Base-by-base conservation (phyloP, 2,797 vertebrate genomes). In the Rhabdomys pumilio region DNA sequence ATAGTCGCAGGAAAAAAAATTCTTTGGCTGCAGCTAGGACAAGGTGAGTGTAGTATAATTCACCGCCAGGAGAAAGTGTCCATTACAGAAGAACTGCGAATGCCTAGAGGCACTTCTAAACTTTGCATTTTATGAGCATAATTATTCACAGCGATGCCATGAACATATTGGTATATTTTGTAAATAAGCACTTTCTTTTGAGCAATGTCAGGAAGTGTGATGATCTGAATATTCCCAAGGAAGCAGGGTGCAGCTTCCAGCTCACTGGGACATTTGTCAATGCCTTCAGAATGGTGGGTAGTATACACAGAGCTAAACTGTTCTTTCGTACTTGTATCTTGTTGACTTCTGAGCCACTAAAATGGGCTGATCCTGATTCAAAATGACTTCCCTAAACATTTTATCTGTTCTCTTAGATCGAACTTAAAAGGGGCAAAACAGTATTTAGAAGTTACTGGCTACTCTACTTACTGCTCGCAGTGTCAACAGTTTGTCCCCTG, bases 31-130 rank as follows among this genome's bases (percentile, higher is more conserved):
- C 55, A 69, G 19, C 41, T 65, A 73, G 50, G 41, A 55, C 4
- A 15, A 26, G 26, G 20, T 41, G 57, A 65, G 15, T 29, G 59
- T 53, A 90, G 38, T n/a, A 41, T 59, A 29, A 91, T 75, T 89
- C 38, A 50, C 80, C 55, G 41, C 9, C 63, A 24, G n/a, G 22
- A 0, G 11, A 38, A 86, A n/a, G 0, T 29, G 20, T 59, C 5
- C 9, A 6, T 65, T 97, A 6, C 53, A 63, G 90, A 93, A 75
- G 19, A 92, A 95, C 91, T 84, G 69, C 65, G 15, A 88, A 81
- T 41, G 0, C 69, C 47, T 22, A 65, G 41, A 76, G n/a, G 63
- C 34, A 69, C 31, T 76, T 96, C 38, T 53, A 89, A 76, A 89
- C 88, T 1, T 55, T 41, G 22, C 10, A 88, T 91, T 95, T 92